A percentile compares a stretch with the other conserved stretches of the same genome.
These are phyloP conservation scores for Eulemur coronatus DNA, from an alignment of 2,797 vertebrate species.

Conservation along the genomic window DNA sequence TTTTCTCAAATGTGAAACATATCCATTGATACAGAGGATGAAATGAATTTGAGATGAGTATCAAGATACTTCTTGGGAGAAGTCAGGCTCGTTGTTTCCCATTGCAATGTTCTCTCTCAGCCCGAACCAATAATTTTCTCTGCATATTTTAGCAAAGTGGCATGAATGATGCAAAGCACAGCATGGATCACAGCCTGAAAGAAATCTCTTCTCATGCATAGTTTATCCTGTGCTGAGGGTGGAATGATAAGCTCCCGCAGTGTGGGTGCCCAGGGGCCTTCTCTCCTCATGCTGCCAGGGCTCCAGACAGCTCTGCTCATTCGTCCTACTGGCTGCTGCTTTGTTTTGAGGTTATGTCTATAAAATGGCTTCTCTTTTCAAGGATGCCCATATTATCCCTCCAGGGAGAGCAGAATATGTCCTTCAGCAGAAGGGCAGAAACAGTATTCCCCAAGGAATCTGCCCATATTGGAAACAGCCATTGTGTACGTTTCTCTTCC, in stretches of 20 bases:
- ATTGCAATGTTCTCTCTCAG: neutral
- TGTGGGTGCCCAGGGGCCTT: neutral
- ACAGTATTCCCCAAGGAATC: neutral
- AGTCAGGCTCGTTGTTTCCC: neutral
- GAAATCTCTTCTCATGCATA: neutral
- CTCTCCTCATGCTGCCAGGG: neutral
- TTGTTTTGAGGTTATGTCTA: neutral
- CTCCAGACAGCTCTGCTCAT: neutral
- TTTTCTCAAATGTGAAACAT: neutral
- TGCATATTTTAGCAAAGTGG: constrained; percentile 49
- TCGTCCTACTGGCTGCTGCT: neutral
- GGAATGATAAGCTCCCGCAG: neutral
- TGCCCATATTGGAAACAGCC: neutral
- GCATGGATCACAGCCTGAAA: neutral
- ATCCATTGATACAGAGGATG: neutral
- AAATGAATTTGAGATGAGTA: neutral
- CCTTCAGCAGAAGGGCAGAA: neutral
- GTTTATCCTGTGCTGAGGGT: neutral
- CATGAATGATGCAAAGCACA: neutral
- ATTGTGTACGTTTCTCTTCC: neutral
- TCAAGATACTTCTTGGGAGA: constrained; percentile 14
- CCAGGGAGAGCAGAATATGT: neutral
- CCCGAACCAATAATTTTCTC: constrained; percentile 45
- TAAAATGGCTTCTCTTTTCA: neutral
- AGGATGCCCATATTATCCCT: neutral